Percentiles rank a stretch among this genome's conserved stretches.
Evolutionary conservation across 2,888 invertebrate species (phyloP).

Genomic region (Drosophila lutescens): DNA sequence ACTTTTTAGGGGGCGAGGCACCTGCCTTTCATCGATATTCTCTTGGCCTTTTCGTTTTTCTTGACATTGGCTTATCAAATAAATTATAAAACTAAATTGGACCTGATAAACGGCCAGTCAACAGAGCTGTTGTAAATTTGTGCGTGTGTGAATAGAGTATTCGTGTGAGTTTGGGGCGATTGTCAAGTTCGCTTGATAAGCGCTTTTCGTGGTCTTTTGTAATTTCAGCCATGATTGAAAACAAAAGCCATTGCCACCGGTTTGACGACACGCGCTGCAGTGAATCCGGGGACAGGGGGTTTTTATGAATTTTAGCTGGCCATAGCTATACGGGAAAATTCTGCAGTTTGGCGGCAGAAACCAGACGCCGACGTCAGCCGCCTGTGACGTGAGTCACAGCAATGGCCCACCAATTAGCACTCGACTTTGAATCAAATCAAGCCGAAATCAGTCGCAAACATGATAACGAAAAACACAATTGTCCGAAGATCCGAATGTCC

Average conservation of each 20-base stretch:
- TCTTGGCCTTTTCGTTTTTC: conserved; percentile 43
- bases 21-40: conserved; percentile 11
- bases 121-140: conserved; percentile 45
- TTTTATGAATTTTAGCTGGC: background rate
- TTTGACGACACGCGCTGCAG: conserved; percentile 58
- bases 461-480: conserved; percentile 57
- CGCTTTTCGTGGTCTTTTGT: conserved; percentile 45
- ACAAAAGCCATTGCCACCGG: conserved; percentile 59
- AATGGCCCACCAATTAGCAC: conserved; percentile 68
- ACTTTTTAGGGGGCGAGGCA: conserved; percentile 33
- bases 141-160: conserved; percentile 29
- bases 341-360: conserved; percentile 51
- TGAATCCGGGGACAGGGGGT: background rate
- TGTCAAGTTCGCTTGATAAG: conserved; percentile 67
- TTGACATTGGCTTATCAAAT: conserved; percentile 72
- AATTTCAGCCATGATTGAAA: conserved; percentile 60
- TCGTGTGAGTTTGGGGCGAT: conserved; percentile 17
- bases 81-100: conserved; percentile 57
- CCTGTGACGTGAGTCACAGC: conserved; percentile 54
- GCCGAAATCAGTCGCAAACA: conserved; percentile 64
- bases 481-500: background rate
- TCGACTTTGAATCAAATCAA: conserved; percentile 68
- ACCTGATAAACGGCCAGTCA: conserved; percentile 52
- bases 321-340: conserved; percentile 61
- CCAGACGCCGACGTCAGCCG: conserved; percentile 57